Conservation (phyloP, 2,113 vertebrate genomes). For the Etheostoma cragini region DNA sequence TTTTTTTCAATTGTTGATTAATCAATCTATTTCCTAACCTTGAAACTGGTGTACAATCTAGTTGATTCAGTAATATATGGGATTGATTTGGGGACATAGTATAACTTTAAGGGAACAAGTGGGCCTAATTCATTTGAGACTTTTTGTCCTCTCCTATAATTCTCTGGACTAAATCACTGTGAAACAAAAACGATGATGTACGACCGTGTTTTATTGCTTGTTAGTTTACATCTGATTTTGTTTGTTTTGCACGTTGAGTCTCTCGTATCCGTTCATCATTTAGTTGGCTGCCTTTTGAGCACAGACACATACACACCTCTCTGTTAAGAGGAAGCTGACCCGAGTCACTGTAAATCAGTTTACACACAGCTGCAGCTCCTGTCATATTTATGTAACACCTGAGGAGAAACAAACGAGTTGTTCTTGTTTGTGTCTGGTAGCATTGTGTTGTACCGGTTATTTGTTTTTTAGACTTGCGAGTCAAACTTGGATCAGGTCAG, state of each 20-base stretch:
- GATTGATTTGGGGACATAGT: neutral
- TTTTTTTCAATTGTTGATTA: too few species aligned
- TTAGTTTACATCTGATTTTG: neutral
- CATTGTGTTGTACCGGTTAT: neutral
- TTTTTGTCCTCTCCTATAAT: neutral
- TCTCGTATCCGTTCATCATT: conserved; percentile 7
- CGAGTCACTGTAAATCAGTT: conserved; percentile 15
- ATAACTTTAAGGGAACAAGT: neutral
- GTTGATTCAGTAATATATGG: neutral
- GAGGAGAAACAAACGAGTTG: conserved; percentile 54
- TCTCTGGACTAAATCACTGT: neutral
- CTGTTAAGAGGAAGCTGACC: conserved; percentile 21
- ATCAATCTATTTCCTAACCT: neutral
- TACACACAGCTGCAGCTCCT: conserved; percentile 10
- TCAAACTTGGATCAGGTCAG: neutral
- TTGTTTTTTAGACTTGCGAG: neutral
- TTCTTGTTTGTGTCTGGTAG: conserved; percentile 42
- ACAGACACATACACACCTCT: neutral
- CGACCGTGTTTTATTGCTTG: neutral
- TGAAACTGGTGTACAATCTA: neutral
- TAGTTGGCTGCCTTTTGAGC: neutral
- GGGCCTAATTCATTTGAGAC: neutral
- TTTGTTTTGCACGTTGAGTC: neutral
- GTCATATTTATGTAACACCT: conserved; percentile 37
- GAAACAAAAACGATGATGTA: neutral